Evolutionary conservation across 2,113 vertebrate species (phyloP), one percentile per base, ranked within the genome.

Genomic region (Gobio gobio): DNA sequence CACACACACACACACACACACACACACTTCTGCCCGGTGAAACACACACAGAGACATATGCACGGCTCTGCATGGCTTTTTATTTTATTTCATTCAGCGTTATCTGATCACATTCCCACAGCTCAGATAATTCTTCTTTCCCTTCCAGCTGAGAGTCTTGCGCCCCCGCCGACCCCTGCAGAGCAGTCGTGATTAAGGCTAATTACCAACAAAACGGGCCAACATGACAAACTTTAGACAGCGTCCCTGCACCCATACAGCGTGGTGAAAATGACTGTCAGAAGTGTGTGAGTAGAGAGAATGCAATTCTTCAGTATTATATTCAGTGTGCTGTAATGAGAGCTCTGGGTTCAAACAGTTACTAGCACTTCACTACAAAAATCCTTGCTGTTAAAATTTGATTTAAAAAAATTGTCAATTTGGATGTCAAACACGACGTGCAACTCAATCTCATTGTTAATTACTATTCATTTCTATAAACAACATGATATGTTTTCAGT

Each of bases 171-270:
- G 70, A 75, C 75, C 81, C 87, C 84, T 74, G 68, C 87, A 29
- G 88, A 73, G 88, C 84, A 56, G 47, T 16, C 91, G 91, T 94
- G 92, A 95, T 94, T 93, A 91, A 87, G 79, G 92, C 92, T 94
- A 94, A 94, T 94, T 94, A 94, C 92, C 90, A 92, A 94, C 94
- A 93, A 93, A 95, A 93, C 91, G 89, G 89, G 90, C 89, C 89
- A 87, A 93, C 92, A 91, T 92, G 92, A 92, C 92, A 93, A 94
- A 91, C 92, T 80, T 90, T 87, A 88, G 90, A 89, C 85, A 86
- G 89, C 81, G 8, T 64, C 64, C 80, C 29, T 4, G 33, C 64
- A 87, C 87, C 83, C 83, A 88, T 86, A 85, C 87, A 91, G 90
- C 82, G 64, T 29, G 51, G n/a, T 18, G 72, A 80, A 77, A 77